These are phyloP conservation scores for Drosophila nr. perissopoda DNA, from an alignment of 2,888 invertebrate species.

Conservation along the genomic window DNA sequence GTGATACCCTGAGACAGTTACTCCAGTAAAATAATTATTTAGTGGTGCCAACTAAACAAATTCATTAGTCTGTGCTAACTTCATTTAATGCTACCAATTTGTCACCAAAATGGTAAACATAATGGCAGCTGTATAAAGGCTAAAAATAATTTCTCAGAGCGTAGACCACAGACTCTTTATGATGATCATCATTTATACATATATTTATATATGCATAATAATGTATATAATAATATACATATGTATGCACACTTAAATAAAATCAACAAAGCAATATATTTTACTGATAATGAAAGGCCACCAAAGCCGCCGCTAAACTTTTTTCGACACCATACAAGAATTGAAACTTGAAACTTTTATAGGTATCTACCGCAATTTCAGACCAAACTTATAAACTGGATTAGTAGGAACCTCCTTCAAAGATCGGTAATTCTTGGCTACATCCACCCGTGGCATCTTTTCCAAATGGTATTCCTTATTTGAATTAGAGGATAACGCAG, in stretches of 20 bases:
- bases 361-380: not conserved
- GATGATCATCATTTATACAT: not conserved
- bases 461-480: not conserved
- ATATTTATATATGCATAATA: not conserved
- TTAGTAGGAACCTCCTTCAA: not conserved
- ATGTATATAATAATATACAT: not conserved
- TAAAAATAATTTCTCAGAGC: not conserved
- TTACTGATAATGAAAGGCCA: not conserved
- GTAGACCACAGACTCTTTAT: not conserved
- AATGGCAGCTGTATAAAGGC: not conserved
- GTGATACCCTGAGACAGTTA: not conserved
- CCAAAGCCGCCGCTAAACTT: not conserved
- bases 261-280: not conserved
- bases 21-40: not conserved
- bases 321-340: no score
- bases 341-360: not conserved
- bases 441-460: not conserved
- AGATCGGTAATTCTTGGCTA: not conserved
- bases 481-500: not conserved
- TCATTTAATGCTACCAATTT: not conserved
- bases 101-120: not conserved
- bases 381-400: not conserved
- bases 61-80: not conserved
- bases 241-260: not conserved
- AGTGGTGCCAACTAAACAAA: not conserved